These are phyloP conservation scores for Chydorus sphaericus DNA, from an alignment of 2,888 invertebrate genomes.

Conservation along the genomic window DNA sequence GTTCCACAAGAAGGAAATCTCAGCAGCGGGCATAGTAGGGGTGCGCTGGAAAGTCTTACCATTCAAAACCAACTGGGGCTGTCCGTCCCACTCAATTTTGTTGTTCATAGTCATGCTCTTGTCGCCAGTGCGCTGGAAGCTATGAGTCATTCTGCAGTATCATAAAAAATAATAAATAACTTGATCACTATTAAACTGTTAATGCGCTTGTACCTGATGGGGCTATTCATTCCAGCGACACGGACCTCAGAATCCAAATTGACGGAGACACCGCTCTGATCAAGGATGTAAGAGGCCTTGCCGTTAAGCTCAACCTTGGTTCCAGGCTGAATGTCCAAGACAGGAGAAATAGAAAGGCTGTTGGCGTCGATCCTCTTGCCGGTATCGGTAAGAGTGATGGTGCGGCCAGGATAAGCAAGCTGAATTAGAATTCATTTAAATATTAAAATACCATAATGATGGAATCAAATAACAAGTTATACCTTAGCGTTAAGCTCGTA, in stretches of 20 bases:
- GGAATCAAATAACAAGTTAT: not conserved
- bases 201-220: conserved; percentile 8
- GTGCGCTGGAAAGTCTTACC: not conserved
- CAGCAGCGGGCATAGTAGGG: not conserved
- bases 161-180: not conserved
- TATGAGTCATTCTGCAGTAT: conserved; percentile 6
- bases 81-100: conserved; percentile 13
- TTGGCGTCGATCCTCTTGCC: conserved; percentile 9
- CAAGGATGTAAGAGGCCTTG: conserved; percentile 37
- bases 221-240: not conserved
- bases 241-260: conserved; percentile 5
- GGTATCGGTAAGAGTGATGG: conserved; percentile 3
- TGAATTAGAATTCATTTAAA: not conserved
- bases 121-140: conserved; percentile 15
- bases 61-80: conserved; percentile 5
- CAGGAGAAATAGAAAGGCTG: conserved; percentile 3
- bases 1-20: conserved; percentile 3
- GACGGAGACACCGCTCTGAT: conserved; percentile 22
- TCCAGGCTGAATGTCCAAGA: conserved; percentile 40
- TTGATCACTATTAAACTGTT: not conserved
- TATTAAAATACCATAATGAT: not conserved
- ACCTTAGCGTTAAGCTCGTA: conserved; percentile 12
- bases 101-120: conserved; percentile 9
- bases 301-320: conserved; percentile 47
- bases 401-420: conserved; percentile 12